These are phyloP conservation scores for Trichosurus vulpecula DNA, from an alignment of 2,797 vertebrate genomes.

Conservation along the genomic window DNA sequence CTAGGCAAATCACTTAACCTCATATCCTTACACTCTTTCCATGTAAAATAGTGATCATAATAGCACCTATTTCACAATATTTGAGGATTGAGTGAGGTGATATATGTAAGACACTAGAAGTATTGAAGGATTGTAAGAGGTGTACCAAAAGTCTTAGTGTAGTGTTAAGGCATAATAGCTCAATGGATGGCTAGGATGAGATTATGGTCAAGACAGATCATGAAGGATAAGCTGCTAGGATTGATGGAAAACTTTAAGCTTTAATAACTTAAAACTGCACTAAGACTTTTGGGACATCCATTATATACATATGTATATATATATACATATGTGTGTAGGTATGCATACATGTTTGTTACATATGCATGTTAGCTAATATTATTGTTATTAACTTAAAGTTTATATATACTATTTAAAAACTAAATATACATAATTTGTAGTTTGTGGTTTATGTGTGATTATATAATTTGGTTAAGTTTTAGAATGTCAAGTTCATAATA, in stretches of 20 bases:
- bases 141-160: background rate
- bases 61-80: background rate
- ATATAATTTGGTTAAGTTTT: background rate
- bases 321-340: background rate
- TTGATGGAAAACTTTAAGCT: too few relatives aligned
- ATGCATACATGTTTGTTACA: background rate
- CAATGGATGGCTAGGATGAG: background rate
- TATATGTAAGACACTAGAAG: background rate
- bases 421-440: background rate
- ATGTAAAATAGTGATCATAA: background rate
- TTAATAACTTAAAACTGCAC: too few relatives aligned
- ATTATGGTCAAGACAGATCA: background rate
- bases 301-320: background rate
- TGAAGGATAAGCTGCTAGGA: too few relatives aligned
- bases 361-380: background rate
- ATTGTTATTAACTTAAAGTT: background rate
- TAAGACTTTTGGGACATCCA: too few relatives aligned
- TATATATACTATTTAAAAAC: background rate
- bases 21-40: background rate
- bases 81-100: background rate
- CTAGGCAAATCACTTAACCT: background rate
- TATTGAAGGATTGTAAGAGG: background rate
- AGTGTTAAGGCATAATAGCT: background rate
- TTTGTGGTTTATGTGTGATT: background rate
- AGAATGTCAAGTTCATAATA: background rate